Base-by-base conservation (phyloP, 2,888 invertebrate species). In the Gandaritis pyraliata region DNA sequence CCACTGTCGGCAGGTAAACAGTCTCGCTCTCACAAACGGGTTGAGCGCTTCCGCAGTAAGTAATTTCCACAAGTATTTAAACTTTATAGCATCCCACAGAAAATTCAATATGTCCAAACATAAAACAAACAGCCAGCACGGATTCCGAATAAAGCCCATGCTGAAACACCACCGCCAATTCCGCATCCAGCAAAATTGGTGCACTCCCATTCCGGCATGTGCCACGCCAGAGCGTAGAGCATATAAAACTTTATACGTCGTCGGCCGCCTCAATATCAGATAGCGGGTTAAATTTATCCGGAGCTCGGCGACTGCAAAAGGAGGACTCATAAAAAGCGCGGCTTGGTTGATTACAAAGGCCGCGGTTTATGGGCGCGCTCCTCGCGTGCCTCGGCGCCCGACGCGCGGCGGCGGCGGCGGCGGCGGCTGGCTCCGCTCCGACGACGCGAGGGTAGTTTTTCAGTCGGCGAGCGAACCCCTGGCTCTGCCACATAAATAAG, bases 361-460 rank as follows among this genome's bases (percentile, higher is more conserved):
- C 80, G 81, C 81, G 82, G 81, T 83, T 87, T 86, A 85, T 81
- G 82, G 80, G 81, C 79, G 81, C 82, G 76, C 80, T 74, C 77
- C 79, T 80, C 79, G 80, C 80, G 78, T 75, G 79, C 75, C 80
- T 72, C 72, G 72, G 69, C 74, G 75, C 70, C 64, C 60, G 55
- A 64, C 73, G 66, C 65, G 67, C 69, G 56, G 52, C 65, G 8
- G 48, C 30, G 47, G 65, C 65, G n/a, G 67, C 70, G 57, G 51
- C 65, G 13, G n/a, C 2, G 61, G 41, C 58, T 38, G 67, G 61
- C 60, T 51, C 64, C 70, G 72, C 77, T 76, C 78, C 78, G 78
- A 73, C 82, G 85, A 79, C 80, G 79, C 83, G 81, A 85, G 88
- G 90, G 89, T 88, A 90, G 90, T 90, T 90, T 90, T 90, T 88